Evolutionary conservation across 2,888 invertebrate species (phyloP).

Genomic region (Drosophila mulleri): DNA sequence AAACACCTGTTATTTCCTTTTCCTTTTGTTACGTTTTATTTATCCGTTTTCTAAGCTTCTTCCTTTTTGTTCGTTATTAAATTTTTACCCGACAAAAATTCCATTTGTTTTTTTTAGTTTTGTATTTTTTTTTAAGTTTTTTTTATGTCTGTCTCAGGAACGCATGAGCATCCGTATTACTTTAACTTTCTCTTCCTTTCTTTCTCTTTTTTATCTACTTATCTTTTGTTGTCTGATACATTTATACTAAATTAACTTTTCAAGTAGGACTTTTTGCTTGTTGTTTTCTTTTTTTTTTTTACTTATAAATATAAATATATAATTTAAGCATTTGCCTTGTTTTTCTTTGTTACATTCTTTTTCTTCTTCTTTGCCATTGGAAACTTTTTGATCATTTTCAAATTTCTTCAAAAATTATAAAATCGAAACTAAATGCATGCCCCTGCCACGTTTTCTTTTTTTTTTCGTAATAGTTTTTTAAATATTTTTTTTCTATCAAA

Average conservation of each 20-base stretch:
- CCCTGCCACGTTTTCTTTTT: constrained; percentile 38
- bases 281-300: constrained; percentile 26
- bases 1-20: constrained; percentile 37
- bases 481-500: constrained; percentile 27
- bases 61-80: constrained; percentile 35
- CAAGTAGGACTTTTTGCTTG: constrained; percentile 56
- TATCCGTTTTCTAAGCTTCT: constrained; percentile 46
- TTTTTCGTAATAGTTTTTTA: no score
- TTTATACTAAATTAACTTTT: constrained; percentile 59
- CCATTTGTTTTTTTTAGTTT: constrained; percentile 66
- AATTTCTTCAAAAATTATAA: constrained; percentile 34
- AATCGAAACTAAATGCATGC: constrained; percentile 63
- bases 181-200: constrained; percentile 36
- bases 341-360: constrained; percentile 41
- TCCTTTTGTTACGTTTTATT: constrained; percentile 65
- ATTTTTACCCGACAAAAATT: constrained; percentile 52
- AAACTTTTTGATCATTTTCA: constrained; percentile 45
- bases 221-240: constrained; percentile 19
- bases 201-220: constrained; percentile 36
- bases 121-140: constrained; percentile 51
- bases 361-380: constrained; percentile 33
- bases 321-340: constrained; percentile 63
- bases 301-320: constrained; percentile 72
- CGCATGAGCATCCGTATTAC: constrained; percentile 23
- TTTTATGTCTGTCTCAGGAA: constrained; percentile 38